Base-by-base conservation (phyloP, 2,797 vertebrate species). In the Cirrhinus mrigala region DNA sequence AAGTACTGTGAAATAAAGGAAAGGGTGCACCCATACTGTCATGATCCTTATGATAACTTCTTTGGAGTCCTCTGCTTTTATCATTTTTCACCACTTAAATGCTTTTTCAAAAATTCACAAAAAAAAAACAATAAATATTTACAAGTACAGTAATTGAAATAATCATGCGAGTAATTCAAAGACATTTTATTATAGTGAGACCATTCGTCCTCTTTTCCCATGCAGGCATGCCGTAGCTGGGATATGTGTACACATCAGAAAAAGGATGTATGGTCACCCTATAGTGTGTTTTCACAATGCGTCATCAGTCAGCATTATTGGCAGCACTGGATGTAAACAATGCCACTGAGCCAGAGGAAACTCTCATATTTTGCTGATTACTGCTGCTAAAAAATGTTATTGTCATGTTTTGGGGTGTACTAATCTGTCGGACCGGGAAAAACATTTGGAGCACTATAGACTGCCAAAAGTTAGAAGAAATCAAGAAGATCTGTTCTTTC, bases 1-100 rank as follows among this genome's bases (percentile, higher is more conserved):
- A 94, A 94, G 93, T 95, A 96, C 95, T 96, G 95, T 96, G 94
- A 96, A 95, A 94, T 95, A 95, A 95, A 95, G 93, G 94, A 92
- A 95, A 95, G 92, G 93, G 93, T 94, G 92, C 93, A 95, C 93
- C 93, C 93, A 91, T 90, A 94, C 83, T 91, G 82, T 89, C 87
- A 87, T 91, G 76, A 92, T 94, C 86, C 87, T 95, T 91, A 90
- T 94, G 91, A 88, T 84, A 56, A 86, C 69, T 87, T 86, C 74
- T 82, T 64, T 79, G 11, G 37, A 66, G 70, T 81, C 52, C 24
- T 29, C 12, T 64, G 44, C 11, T 66, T 44, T 44, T 44, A 44
- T 37, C 33, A 5, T 37, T 44, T 48, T 44, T 22, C 3, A 33
- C 18, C 4, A 3, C 3, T 2, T 20, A 68, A 9, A 77, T 37